Evolutionary conservation across 2,797 vertebrate species (phyloP), one percentile per base, ranked within the genome.

Genomic region (Meriones psammophilus): DNA sequence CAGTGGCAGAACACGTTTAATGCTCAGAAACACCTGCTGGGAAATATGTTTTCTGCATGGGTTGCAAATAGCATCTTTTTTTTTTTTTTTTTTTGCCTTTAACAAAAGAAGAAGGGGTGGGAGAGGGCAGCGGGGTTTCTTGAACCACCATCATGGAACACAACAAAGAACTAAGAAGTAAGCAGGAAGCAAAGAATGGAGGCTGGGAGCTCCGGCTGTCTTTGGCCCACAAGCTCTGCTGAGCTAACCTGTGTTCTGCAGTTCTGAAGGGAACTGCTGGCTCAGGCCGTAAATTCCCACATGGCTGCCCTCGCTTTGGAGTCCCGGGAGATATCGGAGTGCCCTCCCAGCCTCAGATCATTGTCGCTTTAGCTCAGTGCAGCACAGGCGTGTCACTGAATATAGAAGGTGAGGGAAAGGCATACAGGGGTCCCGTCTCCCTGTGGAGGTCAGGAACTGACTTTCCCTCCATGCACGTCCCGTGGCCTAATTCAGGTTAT

Each of bases 1-100:
- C 88, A 42, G 66, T 46, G 1, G 73, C 69, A 73, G 92, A 96
- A 92, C 91, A 92, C 90, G 76, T 92, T 96, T 95, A 89, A 87
- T 93, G 71, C 92, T 94, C 79, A 95, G 66, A 95, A 97, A 96
- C 89, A 96, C 94, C 97, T 98, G 95, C 97, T 92, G 97, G 93
- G 94, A 96, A 91, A 76, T 92, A 85, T 26, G 92, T 95, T 95
- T 97, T 90, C 92, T 95, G 85, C 97, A 76, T 94, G 89, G 88
- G 80, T 85, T 96, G 84, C 84, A 96, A 95, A 96, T 24, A 88
- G 69, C 76, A 89, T 81, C 15, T 56, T 56, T 56, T 56, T 56
- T 58, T 58, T 17, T 58, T 95, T 83, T 58, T 18, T 58, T 58
- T 58, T 95, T 83, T 46, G 17, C 95, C 92, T 96, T 94, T 83